phyloP scores from a whole-genome alignment of 2,113 vertebrate species.

The Ailuropoda melanoleuca region DNA sequence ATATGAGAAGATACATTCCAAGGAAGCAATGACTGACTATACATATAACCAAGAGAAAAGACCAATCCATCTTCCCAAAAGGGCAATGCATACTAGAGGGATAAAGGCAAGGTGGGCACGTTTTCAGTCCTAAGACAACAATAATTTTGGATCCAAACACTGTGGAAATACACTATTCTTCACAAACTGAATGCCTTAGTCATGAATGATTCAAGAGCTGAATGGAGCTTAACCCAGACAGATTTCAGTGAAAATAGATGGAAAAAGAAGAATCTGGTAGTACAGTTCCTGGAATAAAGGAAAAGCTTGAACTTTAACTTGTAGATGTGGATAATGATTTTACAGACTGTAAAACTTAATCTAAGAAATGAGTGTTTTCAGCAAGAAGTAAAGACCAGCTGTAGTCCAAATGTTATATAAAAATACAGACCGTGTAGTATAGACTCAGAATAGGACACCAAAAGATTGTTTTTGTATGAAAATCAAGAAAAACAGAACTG shows the following conservation, averaged over 20 bases:
- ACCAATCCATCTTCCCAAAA: not conserved
- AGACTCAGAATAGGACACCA: not conserved
- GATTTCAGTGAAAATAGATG: not conserved
- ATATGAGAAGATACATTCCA: not conserved
- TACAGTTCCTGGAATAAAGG: not conserved
- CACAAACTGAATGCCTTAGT: not conserved
- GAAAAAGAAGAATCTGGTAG: not conserved
- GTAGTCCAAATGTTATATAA: not conserved
- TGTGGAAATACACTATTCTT: too few species aligned
- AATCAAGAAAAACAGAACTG: not conserved
- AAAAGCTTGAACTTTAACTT: not conserved
- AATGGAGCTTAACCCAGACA: not conserved
- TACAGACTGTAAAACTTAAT: not conserved
- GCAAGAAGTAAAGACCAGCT: not conserved
- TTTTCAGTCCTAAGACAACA: not conserved
- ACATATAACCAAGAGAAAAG: not conserved
- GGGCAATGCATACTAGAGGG: rapidly evolving
- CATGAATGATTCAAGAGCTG: not conserved
- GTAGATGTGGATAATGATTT: not conserved
- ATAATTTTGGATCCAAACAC: not conserved
- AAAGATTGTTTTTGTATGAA: not conserved
- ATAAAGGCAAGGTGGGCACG: not conserved
- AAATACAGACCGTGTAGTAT: not conserved
- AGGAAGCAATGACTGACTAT: not conserved
- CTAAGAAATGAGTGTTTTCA: not conserved